phyloP scores from a whole-genome alignment of 2,888 invertebrate species.

The Octonoba sinensis region DNA sequence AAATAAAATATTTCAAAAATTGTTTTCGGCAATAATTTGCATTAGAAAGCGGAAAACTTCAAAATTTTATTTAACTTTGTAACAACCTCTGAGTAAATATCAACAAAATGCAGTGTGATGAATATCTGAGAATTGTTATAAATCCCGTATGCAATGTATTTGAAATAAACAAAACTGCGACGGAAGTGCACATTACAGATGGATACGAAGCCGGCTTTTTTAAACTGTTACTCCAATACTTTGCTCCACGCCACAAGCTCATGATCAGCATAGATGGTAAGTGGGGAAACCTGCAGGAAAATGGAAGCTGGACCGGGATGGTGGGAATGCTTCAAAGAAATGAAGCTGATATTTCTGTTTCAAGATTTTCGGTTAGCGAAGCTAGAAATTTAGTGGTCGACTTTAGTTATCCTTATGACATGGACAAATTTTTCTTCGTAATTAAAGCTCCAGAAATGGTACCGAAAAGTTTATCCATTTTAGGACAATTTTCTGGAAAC shows the following conservation, averaged over 20 bases:
- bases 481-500: conserved; percentile 10
- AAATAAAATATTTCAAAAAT: too few relatives aligned
- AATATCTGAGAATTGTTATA: too few relatives aligned
- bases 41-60: too few relatives aligned
- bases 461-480: background rate
- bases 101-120: too few relatives aligned
- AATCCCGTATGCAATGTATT: background rate
- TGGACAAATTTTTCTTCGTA: conserved; percentile 16
- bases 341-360: conserved; percentile 74
- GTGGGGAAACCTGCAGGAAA: conserved; percentile 3
- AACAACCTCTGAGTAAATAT: too few relatives aligned
- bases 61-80: too few relatives aligned
- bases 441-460: conserved; percentile 4
- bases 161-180: background rate
- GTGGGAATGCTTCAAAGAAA: conserved; percentile 15
- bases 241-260: background rate
- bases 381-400: conserved; percentile 74
- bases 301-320: conserved; percentile 67
- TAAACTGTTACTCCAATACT: background rate
- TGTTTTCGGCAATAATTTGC: too few relatives aligned
- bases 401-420: conserved; percentile 72
- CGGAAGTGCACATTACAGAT: background rate
- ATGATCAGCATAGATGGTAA: background rate
- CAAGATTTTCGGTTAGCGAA: conserved; percentile 75
- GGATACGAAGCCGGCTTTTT: conserved; percentile 12